Evolutionary conservation across 2,888 invertebrate species (phyloP).

Genomic region (Ectemnius cavifrons): DNA sequence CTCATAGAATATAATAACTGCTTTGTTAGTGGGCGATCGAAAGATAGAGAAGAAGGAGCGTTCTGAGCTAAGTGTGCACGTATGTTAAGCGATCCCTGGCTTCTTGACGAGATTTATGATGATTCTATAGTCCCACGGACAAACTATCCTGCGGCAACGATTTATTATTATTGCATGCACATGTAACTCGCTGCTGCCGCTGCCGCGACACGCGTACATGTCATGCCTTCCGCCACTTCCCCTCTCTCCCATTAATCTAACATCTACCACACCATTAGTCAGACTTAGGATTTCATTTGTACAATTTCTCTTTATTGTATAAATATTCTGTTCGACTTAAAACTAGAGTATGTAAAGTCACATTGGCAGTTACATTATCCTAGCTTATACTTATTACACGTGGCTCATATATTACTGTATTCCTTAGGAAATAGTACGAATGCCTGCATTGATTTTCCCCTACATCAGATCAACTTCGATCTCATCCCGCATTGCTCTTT

Average conservation of each 20-base stretch:
- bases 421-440: too few species aligned
- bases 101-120: constrained; percentile 24
- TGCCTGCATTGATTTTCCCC: too few species aligned
- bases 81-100: constrained; percentile 17
- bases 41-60: neutral
- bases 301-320: too few species aligned
- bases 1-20: too few species aligned
- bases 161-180: constrained; percentile 24
- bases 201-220: neutral
- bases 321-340: too few species aligned
- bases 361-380: neutral
- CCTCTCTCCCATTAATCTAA: too few species aligned
- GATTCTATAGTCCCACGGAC: constrained; percentile 8
- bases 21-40: neutral
- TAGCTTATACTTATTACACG: neutral
- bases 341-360: neutral
- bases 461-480: too few species aligned
- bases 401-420: neutral
- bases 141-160: constrained; percentile 15
- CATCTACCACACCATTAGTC: too few species aligned
- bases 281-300: too few species aligned
- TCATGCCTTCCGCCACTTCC: too few species aligned
- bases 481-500: too few species aligned
- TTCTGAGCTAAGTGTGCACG: neutral
- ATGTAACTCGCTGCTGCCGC: neutral